Evolutionary conservation across 2,113 vertebrate genomes (phyloP), one percentile per base, ranked within the genome.

Genomic region (Cavia aperea): DNA sequence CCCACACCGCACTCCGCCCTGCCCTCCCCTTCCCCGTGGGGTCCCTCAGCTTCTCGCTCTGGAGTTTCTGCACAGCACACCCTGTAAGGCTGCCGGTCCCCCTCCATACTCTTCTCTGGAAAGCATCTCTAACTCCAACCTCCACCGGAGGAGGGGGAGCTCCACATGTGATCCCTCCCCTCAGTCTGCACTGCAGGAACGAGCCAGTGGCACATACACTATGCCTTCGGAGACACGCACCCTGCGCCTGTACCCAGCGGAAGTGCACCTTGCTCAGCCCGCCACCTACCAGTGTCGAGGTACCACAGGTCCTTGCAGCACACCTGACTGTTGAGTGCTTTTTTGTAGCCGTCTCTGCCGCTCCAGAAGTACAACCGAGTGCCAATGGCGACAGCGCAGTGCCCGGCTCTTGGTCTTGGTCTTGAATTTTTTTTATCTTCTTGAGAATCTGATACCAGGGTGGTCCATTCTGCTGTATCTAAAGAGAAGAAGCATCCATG

Each of bases 221-320:
- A 87, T 77, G 58, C 75, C 54, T 93, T 88, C 79, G 81, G 94
- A 92, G 16, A 72, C 0, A 58, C 26, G 68, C 89, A 70, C 88
- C 51, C 82, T 58, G 11, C 84, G 18, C 39, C 81, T 62, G 89
- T 95, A 95, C 49, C 58, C 94, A 72, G 65, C 72, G 43, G 56
- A 87, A 90, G 62, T 6, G 90, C 54, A n/a, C 81, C 82, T 89
- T 93, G 62, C 79, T 93, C 84, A 95, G 92, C 93, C 91, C 79
- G 97, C 90, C 96, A 97, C 98, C 98, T 97, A 99, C 99, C 99
- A 94, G 99, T 99, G 97, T 99, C 99, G 97, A 99, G 98, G 97
- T 98, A 99, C 99, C 99, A 99, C 94, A 99, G 98, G 97, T 99
- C 99, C 96, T 99, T 99, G 97, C 99, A 99, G 98, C 99, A 99